phyloP scores from a whole-genome alignment of 2,113 vertebrate species.

The Cebus imitator region DNA sequence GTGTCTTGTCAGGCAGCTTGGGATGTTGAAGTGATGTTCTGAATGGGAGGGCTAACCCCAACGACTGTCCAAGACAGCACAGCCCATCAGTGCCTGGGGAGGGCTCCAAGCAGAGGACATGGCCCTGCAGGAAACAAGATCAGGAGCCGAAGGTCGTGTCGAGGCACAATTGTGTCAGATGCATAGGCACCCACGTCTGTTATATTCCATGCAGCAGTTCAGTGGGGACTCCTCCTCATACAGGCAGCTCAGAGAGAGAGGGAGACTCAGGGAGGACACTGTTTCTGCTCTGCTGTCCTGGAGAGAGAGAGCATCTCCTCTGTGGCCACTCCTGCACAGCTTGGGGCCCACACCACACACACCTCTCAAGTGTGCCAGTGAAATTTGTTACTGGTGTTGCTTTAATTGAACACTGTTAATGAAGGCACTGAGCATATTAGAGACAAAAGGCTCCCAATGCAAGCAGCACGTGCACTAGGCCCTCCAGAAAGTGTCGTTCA shows the following conservation, averaged over 20 bases:
- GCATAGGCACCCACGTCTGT: fast-evolving
- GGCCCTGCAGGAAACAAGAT: neutral
- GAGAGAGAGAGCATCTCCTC: fast-evolving
- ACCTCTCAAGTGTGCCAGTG: fast-evolving
- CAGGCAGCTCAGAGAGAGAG: too few species aligned
- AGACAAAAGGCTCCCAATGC: neutral
- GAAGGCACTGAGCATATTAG: fast-evolving
- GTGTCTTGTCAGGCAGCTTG: too few species aligned
- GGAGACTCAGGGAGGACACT: fast-evolving
- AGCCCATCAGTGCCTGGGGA: fast-evolving
- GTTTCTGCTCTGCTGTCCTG: neutral
- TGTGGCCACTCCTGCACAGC: neutral
- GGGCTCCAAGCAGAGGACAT: fast-evolving
- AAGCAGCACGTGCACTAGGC: neutral
- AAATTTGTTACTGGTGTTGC: too few species aligned
- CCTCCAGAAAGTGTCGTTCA: neutral
- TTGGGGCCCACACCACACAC: fast-evolving
- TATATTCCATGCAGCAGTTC: fast-evolving
- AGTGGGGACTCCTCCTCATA: too few species aligned
- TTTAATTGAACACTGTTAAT: fast-evolving
- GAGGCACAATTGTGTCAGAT: fast-evolving
- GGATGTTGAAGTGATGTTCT: too few species aligned
- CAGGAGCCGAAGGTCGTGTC: fast-evolving
- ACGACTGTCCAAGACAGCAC: fast-evolving
- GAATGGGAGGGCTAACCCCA: too few species aligned